Evolutionary conservation across 2,888 invertebrate species (phyloP).

Genomic region (Bruchidius siliquastri): DNA sequence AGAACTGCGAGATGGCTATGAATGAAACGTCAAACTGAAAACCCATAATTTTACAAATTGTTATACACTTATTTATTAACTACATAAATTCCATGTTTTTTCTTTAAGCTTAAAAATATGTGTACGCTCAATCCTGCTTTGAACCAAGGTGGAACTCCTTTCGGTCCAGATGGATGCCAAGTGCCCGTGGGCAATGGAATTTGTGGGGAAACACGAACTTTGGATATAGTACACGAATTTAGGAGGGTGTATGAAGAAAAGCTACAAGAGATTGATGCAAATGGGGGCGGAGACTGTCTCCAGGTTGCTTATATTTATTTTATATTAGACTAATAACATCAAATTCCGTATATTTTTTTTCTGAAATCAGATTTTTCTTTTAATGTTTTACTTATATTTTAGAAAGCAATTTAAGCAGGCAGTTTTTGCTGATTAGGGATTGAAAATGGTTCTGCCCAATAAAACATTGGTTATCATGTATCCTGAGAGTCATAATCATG

Average conservation of each 20-base stretch:
- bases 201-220: slow-evolving; percentile 43
- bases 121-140: slow-evolving; percentile 14
- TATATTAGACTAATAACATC: too few species aligned
- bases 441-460: too few species aligned
- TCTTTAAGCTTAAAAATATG: slow-evolving; percentile 12
- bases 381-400: too few species aligned
- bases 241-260: slow-evolving; percentile 59
- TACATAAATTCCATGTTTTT: neutral
- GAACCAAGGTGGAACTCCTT: slow-evolving; percentile 13
- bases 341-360: too few species aligned
- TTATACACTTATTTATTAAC: neutral
- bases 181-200: slow-evolving; percentile 25
- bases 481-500: too few species aligned
- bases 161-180: slow-evolving; percentile 28
- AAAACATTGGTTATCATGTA: too few species aligned
- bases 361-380: too few species aligned
- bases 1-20: neutral
- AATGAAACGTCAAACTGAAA: neutral
- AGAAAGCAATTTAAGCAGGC: too few species aligned
- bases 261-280: slow-evolving; percentile 54
- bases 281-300: slow-evolving; percentile 46
- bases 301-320: slow-evolving; percentile 24
- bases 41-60: neutral
- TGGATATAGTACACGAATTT: slow-evolving; percentile 56
- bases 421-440: too few species aligned